These are phyloP conservation scores for Troides helena DNA, from an alignment of 2,888 invertebrate genomes.

Conservation along the genomic window DNA sequence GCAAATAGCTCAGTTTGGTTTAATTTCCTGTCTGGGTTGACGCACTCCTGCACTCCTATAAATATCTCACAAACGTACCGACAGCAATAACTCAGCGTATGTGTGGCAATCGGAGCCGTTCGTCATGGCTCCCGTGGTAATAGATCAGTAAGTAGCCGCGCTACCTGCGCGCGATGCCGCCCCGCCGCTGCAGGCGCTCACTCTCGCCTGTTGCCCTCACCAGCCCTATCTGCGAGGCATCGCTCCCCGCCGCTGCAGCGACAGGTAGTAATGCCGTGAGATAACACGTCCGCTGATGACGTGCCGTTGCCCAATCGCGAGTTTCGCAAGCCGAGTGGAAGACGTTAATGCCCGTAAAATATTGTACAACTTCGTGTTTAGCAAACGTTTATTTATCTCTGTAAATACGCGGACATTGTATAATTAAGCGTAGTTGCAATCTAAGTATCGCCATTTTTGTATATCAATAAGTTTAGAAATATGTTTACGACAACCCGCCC, in stretches of 20 bases:
- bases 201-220: constrained; percentile 18
- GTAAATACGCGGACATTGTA: not conserved
- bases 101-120: constrained; percentile 17
- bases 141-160: constrained; percentile 25
- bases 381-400: not conserved
- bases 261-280: constrained; percentile 22
- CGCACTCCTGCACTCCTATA: not conserved
- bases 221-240: constrained; percentile 18
- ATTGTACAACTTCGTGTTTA: not conserved
- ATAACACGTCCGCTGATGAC: not conserved
- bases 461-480: constrained; percentile 5
- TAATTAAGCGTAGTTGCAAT: constrained; percentile 3
- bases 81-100: constrained; percentile 19
- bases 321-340: not conserved
- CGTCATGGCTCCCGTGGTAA: constrained; percentile 20
- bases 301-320: not conserved
- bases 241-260: constrained; percentile 9
- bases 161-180: constrained; percentile 12
- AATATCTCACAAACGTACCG: not conserved
- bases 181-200: constrained; percentile 11
- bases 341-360: not conserved
- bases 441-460: constrained; percentile 18
- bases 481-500: constrained; percentile 21
- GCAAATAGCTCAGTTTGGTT: no score
- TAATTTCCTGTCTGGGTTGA: no score